Conservation (phyloP, 2,113 vertebrate genomes). For the Vulpes lagopus region DNA sequence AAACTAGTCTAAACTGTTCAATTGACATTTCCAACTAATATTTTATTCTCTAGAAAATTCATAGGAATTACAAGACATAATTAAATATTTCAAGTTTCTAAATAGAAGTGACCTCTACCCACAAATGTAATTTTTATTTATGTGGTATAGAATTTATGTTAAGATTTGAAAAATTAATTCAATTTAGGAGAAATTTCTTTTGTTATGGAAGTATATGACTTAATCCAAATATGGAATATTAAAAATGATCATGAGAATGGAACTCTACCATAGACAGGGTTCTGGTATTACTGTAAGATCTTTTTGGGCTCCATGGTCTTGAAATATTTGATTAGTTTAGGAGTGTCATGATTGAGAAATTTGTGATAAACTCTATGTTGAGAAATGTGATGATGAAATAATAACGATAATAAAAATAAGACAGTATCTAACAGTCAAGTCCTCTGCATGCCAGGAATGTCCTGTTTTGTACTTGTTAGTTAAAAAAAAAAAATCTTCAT, state of each 20-base stretch:
- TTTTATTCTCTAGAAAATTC: not conserved
- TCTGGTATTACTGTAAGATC: not conserved
- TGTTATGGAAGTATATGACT: not conserved
- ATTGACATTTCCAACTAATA: slow-evolving; percentile 5
- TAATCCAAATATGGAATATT: not conserved
- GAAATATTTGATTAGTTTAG: slow-evolving; percentile 10
- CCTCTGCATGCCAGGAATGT: not conserved
- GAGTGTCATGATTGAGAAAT: not conserved
- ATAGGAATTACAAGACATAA: slow-evolving; percentile 8
- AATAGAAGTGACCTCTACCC: slow-evolving; percentile 25
- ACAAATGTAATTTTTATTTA: slow-evolving; percentile 56
- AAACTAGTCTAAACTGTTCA: not conserved
- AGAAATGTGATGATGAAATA: slow-evolving; percentile 33
- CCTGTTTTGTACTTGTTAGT: slow-evolving; percentile 11
- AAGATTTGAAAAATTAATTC: not conserved
- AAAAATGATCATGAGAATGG: not conserved
- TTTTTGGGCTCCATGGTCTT: not conserved
- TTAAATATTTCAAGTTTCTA: slow-evolving; percentile 42
- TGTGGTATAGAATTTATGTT: not conserved
- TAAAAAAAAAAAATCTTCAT: not conserved
- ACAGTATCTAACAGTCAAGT: not conserved
- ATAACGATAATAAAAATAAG: not conserved
- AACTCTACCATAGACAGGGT: not conserved
- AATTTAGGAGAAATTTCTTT: slow-evolving; percentile 42
- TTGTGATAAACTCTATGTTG: not conserved